Evolutionary conservation across 2,888 invertebrate genomes (phyloP), one percentile per base, ranked within the genome.

Genomic region (Cylloceria caligata): DNA sequence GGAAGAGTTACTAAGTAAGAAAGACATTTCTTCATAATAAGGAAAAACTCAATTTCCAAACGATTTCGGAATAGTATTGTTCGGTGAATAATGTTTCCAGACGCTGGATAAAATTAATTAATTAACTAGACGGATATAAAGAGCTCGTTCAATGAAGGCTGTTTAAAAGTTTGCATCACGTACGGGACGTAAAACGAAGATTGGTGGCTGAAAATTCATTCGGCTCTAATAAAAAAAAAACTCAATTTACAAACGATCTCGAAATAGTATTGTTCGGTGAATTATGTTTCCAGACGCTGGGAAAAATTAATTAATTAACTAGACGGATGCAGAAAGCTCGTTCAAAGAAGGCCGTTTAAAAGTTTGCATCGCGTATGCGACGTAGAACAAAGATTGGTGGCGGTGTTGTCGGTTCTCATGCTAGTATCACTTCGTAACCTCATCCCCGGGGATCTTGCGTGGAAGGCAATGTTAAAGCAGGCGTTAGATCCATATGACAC

Each of bases 231-330:
- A n/a, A 76, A 83, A 84, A 76, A 76, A 36, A 45, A n/a, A 49
- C 21, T 21, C 2, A 49, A 21, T 9, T 19, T 21, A 1, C 49
- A 49, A 9, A 49, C 21, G 21, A 21, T 21, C 9, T 2, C 11
- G 49, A 49, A 19, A 21, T 21, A 9, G 6, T 0, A 49, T 49
- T 21, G 19, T 21, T 9, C 21, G 7, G 2, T 2, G 49, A 49
- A 80, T 72, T 55, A 34, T 45, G 77, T 60, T 80, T 74, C 64
- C 47, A 19, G 24, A 34, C n/a, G 60, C 47, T 39, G 68, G 62
- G 21, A 68, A 52, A 36, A 6, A 52, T 68, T 52, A 49, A 62
- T 62, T 62, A 62, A 62, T 62, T 39, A 49, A 49, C 21, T 21
- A 49, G 49, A 36, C 11, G 34, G 42, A 52, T 5, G 34, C 16